Evolutionary conservation across 2,888 invertebrate species (phyloP), one percentile per base, ranked within the genome.

Genomic region (Limenitis camilla): DNA sequence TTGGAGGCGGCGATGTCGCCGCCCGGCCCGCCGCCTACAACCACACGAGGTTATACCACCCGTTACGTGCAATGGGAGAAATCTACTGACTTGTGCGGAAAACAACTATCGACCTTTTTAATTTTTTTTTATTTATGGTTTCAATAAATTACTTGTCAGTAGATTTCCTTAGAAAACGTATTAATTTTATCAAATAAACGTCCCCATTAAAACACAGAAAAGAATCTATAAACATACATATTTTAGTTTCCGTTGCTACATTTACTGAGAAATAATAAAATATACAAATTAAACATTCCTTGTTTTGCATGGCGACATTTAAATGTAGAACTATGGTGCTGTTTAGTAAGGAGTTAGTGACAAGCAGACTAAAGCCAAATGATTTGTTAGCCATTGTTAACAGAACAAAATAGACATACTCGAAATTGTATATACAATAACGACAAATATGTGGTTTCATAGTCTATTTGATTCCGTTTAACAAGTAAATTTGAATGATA

Each of bases 1-100:
- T 94, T 94, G 82, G 93, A 93, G 82, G 94, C 93, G 90, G 90
- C 94, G 78, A 94, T 94, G 91, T 93, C 93, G 67, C 81, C 85
- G 72, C 82, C 84, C 66, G 82, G 78, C 77, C 84, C 85, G 71
- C 83, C 86, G 84, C 86, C 86, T 86, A 86, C 80, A 81, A 85
- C 81, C 66, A 69, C 65, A 70, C 63, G 63, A 59, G 58, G 59
- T 59, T 65, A 62, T 63, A 64, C 64, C 59, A 64, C 61, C 65
- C 66, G 59, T 59, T 58, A 60, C 58, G 59, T 44, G 45, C 55
- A 45, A 55, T 40, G 42, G 19, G 46, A 38, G 52, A 55, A 58
- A 55, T 55, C 57, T 55, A 55, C 57, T 55, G 52, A 57, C 44
- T 29, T 31, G 35, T 36, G 35, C 10, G 5, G 35, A 6, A 36